Base-by-base conservation (phyloP, 2,888 invertebrate species). In the Steinernema hermaphroditum region DNA sequence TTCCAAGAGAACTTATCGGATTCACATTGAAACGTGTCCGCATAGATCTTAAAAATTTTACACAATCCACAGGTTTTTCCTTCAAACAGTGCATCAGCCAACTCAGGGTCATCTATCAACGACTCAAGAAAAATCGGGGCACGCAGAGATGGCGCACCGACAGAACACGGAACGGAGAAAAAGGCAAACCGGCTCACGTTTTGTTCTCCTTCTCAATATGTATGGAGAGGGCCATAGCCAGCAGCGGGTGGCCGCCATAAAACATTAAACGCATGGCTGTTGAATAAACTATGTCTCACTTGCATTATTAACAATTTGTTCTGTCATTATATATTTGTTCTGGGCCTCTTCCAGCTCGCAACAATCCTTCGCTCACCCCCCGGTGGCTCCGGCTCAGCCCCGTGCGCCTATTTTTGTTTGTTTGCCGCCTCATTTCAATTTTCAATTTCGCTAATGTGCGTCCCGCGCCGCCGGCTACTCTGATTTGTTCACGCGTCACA, bases 241-340 rank as follows among this genome's bases (percentile, higher is more conserved):
- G 24, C 6, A 54, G 54, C 22, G 54, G 54, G 54, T 54, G 54
- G 54, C 27, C 54, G 54, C 54, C 54, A 54, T 54, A 54, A 54
- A 54, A 54, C 54, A 54, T 54, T 54, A 54, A 54, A 54, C 54
- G 54, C 54, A 54, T 54, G 54, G 54, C 24, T 54, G 54, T 16
- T 54, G 54, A 54, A 54, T 54, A 54, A 54, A 54, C 54, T 54
- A 54, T 54, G 54, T 37, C 54, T 54, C 54, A 54, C 54, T 54
- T 54, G 54, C 54, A 54, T 54, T 54, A 54, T 54, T 54, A 54
- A 54, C 54, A 54, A 22, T 54, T 54, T 19, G 16, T 19, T 46
- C 46, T 46, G 54, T 54, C 54, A 54, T 54, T 46, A 46, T 46
- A 46, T 46, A 46, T 46, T 46, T 46, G 46, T 46, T 46, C 46